Conservation (phyloP, 2,888 invertebrate species). For the Lasioglossum figueresi region DNA sequence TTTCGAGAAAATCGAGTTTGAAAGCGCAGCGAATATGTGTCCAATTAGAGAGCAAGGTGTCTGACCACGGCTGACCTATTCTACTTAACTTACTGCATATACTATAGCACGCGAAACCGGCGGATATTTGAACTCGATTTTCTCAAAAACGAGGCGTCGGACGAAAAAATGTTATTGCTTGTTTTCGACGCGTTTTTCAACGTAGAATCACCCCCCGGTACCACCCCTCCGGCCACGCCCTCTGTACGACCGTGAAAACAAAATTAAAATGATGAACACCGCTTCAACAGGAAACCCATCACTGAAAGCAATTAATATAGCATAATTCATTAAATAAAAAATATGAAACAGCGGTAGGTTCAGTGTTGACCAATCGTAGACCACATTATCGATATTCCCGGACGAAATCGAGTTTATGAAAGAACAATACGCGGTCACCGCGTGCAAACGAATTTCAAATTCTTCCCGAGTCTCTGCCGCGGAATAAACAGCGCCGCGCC, state of each 20-base stretch:
- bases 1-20: too few relatives aligned
- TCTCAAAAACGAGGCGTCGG: neutral
- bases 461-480: neutral
- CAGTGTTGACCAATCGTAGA: too few relatives aligned
- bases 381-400: too few relatives aligned
- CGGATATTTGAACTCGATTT: neutral
- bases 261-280: too few relatives aligned
- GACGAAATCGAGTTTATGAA: neutral
- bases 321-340: too few relatives aligned
- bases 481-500: neutral
- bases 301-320: too few relatives aligned
- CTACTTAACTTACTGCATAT: neutral
- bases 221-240: neutral
- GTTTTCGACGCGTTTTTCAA: neutral
- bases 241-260: neutral
- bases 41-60: neutral
- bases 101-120: too few relatives aligned
- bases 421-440: too few relatives aligned
- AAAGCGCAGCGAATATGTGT: too few relatives aligned
- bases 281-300: too few relatives aligned
- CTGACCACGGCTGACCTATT: neutral
- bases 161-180: neutral
- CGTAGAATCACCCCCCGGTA: neutral
- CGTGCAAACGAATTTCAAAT: constrained; percentile 7
- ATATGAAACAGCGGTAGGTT: too few relatives aligned